Evolutionary conservation across 2,113 vertebrate genomes (phyloP).

Genomic region (Probosciger aterrimus): DNA sequence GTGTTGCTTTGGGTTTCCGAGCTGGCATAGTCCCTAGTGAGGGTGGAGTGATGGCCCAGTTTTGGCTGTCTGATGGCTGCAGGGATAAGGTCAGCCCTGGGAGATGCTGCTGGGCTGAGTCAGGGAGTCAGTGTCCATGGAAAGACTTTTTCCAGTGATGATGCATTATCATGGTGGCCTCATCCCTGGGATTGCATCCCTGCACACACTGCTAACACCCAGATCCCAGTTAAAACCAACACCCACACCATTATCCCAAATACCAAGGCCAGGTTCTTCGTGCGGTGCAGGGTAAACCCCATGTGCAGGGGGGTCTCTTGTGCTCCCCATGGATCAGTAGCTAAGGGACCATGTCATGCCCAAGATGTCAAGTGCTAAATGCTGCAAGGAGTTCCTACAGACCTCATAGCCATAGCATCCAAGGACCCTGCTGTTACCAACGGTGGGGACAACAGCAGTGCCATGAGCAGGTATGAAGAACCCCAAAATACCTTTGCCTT

Average conservation of each 20-base stretch:
- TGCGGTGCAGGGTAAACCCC: neutral
- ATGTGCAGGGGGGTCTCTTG: accelerated
- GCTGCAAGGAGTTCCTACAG: neutral
- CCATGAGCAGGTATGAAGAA: neutral
- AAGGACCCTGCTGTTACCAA: neutral
- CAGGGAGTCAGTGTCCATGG: neutral
- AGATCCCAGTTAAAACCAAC: neutral
- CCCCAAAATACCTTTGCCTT: neutral
- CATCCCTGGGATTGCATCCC: neutral
- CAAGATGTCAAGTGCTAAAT: neutral
- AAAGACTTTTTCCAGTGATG: neutral
- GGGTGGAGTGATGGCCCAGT: neutral
- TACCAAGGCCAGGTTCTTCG: neutral
- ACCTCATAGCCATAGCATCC: neutral
- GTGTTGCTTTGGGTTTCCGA: neutral
- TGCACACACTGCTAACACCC: accelerated
- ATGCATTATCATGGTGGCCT: neutral
- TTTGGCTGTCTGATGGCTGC: neutral
- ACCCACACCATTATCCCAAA: neutral
- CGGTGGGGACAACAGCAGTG: neutral
- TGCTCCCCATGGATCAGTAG: neutral
- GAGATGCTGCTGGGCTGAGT: neutral
- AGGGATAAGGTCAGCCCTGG: neutral
- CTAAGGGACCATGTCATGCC: neutral
- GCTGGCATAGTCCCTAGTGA: neutral